These are phyloP conservation scores for Fundulus diaphanus DNA, from an alignment of 2,797 vertebrate species.

Conservation along the genomic window DNA sequence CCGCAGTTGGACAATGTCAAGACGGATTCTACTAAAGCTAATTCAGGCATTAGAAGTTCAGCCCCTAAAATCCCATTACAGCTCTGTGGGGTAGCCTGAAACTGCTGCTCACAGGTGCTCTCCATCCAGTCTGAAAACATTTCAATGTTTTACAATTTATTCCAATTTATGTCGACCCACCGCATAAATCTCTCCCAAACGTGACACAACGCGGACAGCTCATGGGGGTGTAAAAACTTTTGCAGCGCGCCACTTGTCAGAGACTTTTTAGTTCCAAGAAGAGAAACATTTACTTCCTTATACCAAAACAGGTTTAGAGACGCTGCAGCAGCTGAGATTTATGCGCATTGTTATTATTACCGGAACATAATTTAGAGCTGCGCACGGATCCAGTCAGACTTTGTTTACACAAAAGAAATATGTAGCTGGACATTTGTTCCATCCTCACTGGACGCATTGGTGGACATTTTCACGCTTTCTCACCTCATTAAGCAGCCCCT, in stretches of 20 bases:
- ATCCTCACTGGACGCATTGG: background rate
- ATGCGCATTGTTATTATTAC: slow-evolving; percentile 1
- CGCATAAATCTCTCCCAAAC: no score
- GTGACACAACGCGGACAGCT: background rate
- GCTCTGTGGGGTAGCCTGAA: background rate
- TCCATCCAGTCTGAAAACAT: background rate
- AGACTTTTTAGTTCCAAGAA: background rate
- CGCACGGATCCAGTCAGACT: background rate
- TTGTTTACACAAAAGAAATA: background rate
- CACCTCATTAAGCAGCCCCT: slow-evolving; percentile 93
- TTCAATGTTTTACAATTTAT: no score
- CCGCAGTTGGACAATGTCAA: no score
- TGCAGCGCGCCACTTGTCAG: background rate
- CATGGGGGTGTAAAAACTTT: background rate
- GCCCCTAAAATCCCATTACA: no score
- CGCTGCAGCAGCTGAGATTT: background rate
- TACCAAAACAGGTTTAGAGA: background rate
- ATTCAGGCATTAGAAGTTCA: background rate
- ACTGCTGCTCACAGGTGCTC: background rate
- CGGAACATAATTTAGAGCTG: background rate
- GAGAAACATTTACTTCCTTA: slow-evolving; percentile 29
- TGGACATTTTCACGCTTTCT: slow-evolving; percentile 37
- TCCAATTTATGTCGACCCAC: background rate
- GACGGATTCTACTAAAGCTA: no score
- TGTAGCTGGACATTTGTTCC: background rate